These are phyloP conservation scores for Lasioglossum pauxillum DNA, from an alignment of 2,888 invertebrate genomes.

Conservation along the genomic window DNA sequence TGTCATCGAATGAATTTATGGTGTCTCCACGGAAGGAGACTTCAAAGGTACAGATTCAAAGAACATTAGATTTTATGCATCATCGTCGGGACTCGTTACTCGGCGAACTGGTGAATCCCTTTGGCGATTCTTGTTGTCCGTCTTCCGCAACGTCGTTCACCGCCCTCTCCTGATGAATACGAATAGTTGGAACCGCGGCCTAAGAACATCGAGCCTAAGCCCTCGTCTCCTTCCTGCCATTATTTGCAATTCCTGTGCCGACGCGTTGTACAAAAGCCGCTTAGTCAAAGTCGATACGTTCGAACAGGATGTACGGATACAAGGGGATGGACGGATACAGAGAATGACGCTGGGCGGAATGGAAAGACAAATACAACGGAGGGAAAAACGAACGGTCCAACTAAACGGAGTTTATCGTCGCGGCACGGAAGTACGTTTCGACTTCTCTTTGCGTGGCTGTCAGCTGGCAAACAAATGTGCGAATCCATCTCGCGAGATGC, in stretches of 20 bases:
- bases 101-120: not conserved
- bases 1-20: not conserved
- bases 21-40: not conserved
- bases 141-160: constrained; percentile 10
- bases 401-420: constrained; percentile 36
- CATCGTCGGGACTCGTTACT: constrained; percentile 9
- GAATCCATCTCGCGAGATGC: constrained; percentile 4
- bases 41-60: not conserved
- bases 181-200: constrained; percentile 29
- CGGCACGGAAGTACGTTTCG: constrained; percentile 24
- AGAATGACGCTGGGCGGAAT: not conserved
- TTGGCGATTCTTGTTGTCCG: not conserved
- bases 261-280: constrained; percentile 44
- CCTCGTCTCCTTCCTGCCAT: constrained; percentile 26
- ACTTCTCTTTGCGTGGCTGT: constrained; percentile 8
- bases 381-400: constrained; percentile 31
- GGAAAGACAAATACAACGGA: constrained; percentile 30
- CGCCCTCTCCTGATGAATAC: constrained; percentile 34
- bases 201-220: constrained; percentile 27
- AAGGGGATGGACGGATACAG: not conserved
- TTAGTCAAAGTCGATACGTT: constrained; percentile 54
- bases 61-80: constrained; percentile 2
- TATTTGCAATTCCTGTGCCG: constrained; percentile 37
- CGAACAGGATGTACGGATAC: not conserved
- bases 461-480: constrained; percentile 37